Evolutionary conservation across 2,888 invertebrate species (phyloP).

Genomic region (Caenorhabditis uteleia): DNA sequence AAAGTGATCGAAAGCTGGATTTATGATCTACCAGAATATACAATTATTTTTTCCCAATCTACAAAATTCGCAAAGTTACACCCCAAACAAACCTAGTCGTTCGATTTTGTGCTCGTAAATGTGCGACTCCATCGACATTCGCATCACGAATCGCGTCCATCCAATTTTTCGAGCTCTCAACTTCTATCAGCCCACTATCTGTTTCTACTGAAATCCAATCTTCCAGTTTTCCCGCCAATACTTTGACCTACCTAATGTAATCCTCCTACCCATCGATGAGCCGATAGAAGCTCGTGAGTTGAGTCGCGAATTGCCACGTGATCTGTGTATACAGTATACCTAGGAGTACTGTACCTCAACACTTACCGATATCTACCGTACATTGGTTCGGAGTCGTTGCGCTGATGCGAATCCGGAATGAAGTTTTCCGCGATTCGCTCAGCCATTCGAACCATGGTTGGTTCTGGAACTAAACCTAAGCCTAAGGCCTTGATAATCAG

Average conservation of each 20-base stretch:
- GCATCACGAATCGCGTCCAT: constrained; percentile 62
- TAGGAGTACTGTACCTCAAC: neutral
- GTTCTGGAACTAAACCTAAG: no score
- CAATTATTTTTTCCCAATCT: no score
- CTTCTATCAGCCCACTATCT: constrained; percentile 28
- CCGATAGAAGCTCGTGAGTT: constrained; percentile 30
- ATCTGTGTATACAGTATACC: neutral
- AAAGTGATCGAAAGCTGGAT: no score
- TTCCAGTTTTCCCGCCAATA: neutral
- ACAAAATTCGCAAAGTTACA: no score
- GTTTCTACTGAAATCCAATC: constrained; percentile 21
- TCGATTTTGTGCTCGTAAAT: constrained; percentile 52
- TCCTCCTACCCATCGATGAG: constrained; percentile 17
- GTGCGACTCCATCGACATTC: constrained; percentile 67
- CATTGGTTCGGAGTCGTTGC: constrained; percentile 23
- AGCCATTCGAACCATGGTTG: constrained; percentile 46
- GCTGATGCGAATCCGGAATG: constrained; percentile 24
- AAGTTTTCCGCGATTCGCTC: constrained; percentile 39
- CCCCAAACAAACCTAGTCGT: constrained; percentile 54
- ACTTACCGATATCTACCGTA: constrained; percentile 25
- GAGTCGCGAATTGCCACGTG: constrained; percentile 23
- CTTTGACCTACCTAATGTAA: constrained; percentile 9
- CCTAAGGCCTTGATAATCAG: no score
- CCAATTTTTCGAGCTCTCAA: constrained; percentile 36
- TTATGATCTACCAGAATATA: no score